Conservation (phyloP, 1,140 invertebrate species). For the Argopecten irradians region DNA sequence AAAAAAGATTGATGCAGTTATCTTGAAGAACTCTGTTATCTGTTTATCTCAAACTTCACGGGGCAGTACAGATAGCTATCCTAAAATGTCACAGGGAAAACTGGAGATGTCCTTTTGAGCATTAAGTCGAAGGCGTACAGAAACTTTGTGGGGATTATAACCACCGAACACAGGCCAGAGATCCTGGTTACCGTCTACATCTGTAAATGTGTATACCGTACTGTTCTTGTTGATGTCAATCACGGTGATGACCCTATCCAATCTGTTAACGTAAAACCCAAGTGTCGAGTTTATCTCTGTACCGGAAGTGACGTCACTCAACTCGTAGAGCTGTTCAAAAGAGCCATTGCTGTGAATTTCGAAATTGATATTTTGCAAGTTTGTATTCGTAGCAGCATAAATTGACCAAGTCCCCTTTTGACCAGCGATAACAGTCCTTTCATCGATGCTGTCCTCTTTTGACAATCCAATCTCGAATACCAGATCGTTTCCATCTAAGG, state of each 20-base stretch:
- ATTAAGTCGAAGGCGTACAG: neutral
- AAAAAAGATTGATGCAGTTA: too few species aligned
- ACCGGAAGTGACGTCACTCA: conserved; percentile 29
- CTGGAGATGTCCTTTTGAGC: neutral
- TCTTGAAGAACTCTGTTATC: too few species aligned
- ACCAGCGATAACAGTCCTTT: too few species aligned
- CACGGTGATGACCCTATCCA: neutral
- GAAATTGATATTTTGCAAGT: too few species aligned
- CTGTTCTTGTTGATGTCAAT: neutral
- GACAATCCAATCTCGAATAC: too few species aligned
- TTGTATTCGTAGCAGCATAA: too few species aligned
- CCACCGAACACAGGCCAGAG: neutral
- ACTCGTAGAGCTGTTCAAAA: neutral
- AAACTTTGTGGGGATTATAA: neutral
- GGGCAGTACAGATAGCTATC: too few species aligned
- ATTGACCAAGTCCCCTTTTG: too few species aligned
- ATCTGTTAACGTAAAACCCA: conserved; percentile 44
- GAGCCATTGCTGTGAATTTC: too few species aligned
- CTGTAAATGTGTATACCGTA: neutral
- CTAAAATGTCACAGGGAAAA: neutral
- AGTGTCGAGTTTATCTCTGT: conserved; percentile 23
- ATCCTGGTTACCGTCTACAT: neutral
- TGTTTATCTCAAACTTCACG: too few species aligned
- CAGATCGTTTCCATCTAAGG: too few species aligned
- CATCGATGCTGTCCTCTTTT: too few species aligned